These are phyloP conservation scores for Thyatira batis DNA, from an alignment of 2,888 invertebrate species.

Conservation along the genomic window DNA sequence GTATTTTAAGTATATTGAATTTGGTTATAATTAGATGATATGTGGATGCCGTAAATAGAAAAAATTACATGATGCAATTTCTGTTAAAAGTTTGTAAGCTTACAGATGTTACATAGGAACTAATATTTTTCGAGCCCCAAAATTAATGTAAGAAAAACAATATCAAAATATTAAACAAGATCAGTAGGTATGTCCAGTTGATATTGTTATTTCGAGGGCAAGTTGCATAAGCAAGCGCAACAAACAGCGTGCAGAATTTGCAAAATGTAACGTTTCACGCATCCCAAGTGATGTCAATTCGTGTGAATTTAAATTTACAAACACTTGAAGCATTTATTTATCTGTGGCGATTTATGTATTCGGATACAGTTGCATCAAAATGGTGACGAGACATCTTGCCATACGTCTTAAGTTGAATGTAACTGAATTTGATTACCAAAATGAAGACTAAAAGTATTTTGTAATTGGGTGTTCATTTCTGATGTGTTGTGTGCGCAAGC, in stretches of 20 bases:
- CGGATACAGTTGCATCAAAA: neutral
- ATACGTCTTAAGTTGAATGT: conserved; percentile 15
- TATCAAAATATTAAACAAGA: neutral
- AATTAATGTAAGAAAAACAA: neutral
- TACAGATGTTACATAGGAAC: no score
- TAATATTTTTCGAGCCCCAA: neutral
- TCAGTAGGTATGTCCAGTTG: neutral
- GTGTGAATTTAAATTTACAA: conserved; percentile 10
- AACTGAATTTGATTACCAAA: conserved; percentile 12
- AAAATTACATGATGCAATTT: no score
- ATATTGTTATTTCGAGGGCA: neutral
- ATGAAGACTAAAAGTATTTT: conserved; percentile 30
- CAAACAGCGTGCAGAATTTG: neutral
- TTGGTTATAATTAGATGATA: neutral
- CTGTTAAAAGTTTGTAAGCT: no score
- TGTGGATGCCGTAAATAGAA: neutral
- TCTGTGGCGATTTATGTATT: conserved; percentile 10
- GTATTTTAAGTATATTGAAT: neutral
- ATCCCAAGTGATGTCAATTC: neutral
- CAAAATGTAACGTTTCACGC: neutral
- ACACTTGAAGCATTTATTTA: conserved; percentile 37
- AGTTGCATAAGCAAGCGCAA: neutral
- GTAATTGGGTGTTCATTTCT: conserved; percentile 13
- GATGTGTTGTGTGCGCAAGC: conserved; percentile 47
- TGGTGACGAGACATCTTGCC: conserved; percentile 13